phyloP scores from a whole-genome alignment of 1,140 invertebrate species.

The Drosophila littoralis region DNA sequence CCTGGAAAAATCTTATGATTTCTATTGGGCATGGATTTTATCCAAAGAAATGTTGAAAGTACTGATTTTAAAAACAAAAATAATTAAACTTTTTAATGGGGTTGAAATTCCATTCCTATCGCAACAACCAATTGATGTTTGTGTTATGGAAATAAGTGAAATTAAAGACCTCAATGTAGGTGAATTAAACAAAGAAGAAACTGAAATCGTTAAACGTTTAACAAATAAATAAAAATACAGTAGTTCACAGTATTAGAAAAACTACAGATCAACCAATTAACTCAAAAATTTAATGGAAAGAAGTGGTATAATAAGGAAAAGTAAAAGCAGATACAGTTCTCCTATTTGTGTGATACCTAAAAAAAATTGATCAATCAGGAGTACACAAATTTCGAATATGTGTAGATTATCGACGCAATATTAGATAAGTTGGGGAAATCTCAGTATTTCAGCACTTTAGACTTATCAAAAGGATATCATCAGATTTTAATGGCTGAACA shows the following conservation, averaged over 20 bases:
- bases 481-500: background rate
- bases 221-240: background rate
- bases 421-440: background rate
- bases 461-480: background rate
- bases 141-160: background rate
- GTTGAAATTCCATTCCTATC: slow-evolving; percentile 1
- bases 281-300: background rate
- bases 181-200: background rate
- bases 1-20: background rate
- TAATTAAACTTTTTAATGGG: background rate
- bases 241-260: background rate
- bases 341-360: background rate
- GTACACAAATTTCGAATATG: background rate
- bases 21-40: background rate
- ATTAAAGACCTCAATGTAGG: background rate
- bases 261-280: background rate
- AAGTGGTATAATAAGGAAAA: background rate
- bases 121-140: background rate
- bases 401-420: slow-evolving; percentile 1
- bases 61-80: background rate
- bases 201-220: background rate
- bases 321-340: background rate
- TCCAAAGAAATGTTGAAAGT: background rate
- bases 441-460: background rate
- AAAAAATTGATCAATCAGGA: background rate